Percentiles rank a stretch among this genome's conserved stretches.
Conservation (phyloP, 2,113 vertebrate species). For the Oryctolagus cuniculus region DNA sequence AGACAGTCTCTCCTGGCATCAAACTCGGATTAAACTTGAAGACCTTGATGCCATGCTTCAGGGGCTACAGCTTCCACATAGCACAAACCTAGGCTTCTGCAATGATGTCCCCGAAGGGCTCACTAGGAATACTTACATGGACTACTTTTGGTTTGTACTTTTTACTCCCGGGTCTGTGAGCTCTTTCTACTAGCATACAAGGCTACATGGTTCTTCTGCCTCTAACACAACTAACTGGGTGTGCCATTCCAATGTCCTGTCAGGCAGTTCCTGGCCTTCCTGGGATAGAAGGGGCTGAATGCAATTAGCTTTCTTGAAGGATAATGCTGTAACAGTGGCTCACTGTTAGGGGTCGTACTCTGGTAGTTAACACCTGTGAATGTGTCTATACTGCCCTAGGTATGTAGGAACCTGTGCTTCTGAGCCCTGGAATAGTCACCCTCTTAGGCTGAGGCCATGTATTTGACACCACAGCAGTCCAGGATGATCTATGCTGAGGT, state of each 20-base stretch:
- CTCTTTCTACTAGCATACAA: no score
- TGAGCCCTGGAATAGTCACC: background rate
- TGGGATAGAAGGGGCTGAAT: background rate
- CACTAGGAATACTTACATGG: rapidly evolving
- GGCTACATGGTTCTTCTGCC: no score
- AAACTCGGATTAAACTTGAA: no score
- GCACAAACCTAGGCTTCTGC: no score
- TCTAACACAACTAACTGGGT: no score
- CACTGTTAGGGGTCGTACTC: background rate
- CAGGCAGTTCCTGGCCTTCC: background rate
- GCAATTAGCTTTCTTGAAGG: background rate
- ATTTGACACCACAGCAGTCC: background rate
- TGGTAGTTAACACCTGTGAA: background rate
- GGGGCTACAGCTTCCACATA: no score
- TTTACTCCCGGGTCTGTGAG: background rate
- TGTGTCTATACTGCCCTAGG: background rate
- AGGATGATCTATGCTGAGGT: background rate
- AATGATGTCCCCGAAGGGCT: background rate
- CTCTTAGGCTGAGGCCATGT: background rate
- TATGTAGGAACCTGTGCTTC: background rate
- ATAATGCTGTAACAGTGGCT: background rate
- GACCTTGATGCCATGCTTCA: no score
- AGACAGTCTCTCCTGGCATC: background rate
- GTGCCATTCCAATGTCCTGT: background rate
- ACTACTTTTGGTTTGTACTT: background rate